Evolutionary conservation across 2,113 vertebrate species (phyloP), one percentile per base, ranked within the genome.

Genomic region (Coptodon rendalli): DNA sequence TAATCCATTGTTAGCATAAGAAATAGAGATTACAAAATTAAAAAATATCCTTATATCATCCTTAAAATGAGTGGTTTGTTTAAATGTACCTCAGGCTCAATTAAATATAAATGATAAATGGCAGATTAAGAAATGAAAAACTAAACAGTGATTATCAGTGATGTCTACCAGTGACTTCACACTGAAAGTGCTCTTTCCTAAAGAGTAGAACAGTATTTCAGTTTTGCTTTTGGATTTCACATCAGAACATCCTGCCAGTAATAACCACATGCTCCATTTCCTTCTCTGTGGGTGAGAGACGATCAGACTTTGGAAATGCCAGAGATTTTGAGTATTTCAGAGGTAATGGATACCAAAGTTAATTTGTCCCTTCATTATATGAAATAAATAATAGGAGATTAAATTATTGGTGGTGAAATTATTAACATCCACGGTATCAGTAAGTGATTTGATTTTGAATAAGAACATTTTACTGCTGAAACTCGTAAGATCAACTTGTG

Each of bases 251-350:
- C 31, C 61, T 86, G 83, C 83, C 87, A 89, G 59, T 90, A 91
- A 94, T 86, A 91, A 89, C 78, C 81, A 88, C 88, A 93, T 29
- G 88, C 89, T 90, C 48, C 84, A 91, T 93, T 92, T 93, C 81
- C 76, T n/a, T 90, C 90, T 84, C 85, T 73, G 86, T 61, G 87
- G 86, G 88, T 68, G 86, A 85, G 57, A 85, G 59, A 87, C 5
- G 2, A 83, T 87, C 80, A 86, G 86, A 80, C 71, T 89, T 84
- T 78, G 61, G 53, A 87, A 87, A 91, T 83, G 83, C 59, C 38
- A 81, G 57, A 22, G 31, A 90, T 87, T 80, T 82, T 14, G 13
- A 38, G 38, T 40, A 71, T 86, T 83, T 83, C n/a, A 45, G 43
- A 54, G 86, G 82, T 80, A 83, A 36, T 9, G 14, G 27, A 83